Evolutionary conservation across 2,888 invertebrate genomes (phyloP).

Genomic region (Tricholauxania praeusta): DNA sequence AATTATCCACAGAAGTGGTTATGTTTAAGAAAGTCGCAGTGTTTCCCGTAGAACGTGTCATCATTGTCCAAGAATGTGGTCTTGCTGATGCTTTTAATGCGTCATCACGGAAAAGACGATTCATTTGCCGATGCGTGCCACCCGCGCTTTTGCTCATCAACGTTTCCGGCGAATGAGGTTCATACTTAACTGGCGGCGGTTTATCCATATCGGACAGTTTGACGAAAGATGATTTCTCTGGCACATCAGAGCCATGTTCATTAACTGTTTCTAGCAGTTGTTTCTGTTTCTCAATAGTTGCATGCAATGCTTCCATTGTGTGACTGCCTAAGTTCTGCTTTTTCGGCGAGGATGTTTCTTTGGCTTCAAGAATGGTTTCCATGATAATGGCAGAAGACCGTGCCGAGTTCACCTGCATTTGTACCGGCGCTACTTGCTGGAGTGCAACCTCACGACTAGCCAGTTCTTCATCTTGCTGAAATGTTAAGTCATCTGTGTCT

Average conservation of each 20-base stretch:
- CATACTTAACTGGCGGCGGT: constrained; percentile 69
- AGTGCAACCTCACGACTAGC: constrained; percentile 55
- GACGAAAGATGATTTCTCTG: constrained; percentile 72
- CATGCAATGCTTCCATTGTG: constrained; percentile 64
- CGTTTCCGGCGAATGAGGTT: constrained; percentile 66
- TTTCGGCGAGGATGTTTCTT: constrained; percentile 67
- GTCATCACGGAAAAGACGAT: constrained; percentile 65
- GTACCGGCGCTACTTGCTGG: constrained; percentile 39
- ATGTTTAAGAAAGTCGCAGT: constrained; percentile 65
- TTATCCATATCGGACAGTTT: constrained; percentile 85
- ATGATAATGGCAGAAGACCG: constrained; percentile 62
- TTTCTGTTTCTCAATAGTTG: constrained; percentile 66
- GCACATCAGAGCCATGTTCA: constrained; percentile 60
- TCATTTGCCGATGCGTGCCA: constrained; percentile 62
- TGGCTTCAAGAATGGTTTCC: constrained; percentile 68
- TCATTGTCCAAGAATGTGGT: constrained; percentile 71
- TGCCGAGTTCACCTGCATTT: constrained; percentile 55
- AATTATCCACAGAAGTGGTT: constrained; percentile 72
- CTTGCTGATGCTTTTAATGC: constrained; percentile 61
- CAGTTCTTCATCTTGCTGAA: constrained; percentile 66
- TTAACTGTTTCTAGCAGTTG: constrained; percentile 66
- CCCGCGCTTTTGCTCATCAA: constrained; percentile 66
- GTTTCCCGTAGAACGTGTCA: constrained; percentile 74
- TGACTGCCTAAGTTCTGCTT: constrained; percentile 55
- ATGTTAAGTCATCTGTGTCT: constrained; percentile 68